These are phyloP conservation scores for Chalcis sispes DNA, from an alignment of 2,888 invertebrate species.

Conservation along the genomic window DNA sequence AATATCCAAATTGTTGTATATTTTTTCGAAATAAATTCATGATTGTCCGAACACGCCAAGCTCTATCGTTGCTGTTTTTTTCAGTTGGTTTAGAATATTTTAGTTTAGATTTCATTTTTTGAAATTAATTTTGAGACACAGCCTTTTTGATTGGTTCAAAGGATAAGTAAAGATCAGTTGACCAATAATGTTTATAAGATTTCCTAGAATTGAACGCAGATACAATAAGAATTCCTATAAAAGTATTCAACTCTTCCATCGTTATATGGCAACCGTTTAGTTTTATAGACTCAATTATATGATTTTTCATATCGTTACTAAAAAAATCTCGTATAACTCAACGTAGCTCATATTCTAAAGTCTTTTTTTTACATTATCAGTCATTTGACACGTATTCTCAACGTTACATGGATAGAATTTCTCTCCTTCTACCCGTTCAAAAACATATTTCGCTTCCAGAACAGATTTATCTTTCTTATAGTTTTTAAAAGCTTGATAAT, in stretches of 20 bases:
- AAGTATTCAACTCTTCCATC: too few species aligned
- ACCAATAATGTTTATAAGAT: constrained; percentile 16
- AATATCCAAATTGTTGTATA: constrained; percentile 20
- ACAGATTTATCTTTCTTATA: background rate
- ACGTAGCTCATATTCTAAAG: background rate
- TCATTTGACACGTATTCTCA: too few species aligned
- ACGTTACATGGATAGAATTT: too few species aligned
- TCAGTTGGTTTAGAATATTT: constrained; percentile 5
- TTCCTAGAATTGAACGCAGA: constrained; percentile 18
- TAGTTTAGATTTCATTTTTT: too few species aligned
- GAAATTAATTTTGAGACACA: constrained; percentile 19
- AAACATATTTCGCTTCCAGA: background rate
- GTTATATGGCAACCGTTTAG: too few species aligned
- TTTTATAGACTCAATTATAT: background rate
- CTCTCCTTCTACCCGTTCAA: constrained; percentile 4
- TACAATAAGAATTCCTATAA: background rate
- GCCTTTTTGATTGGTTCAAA: constrained; percentile 13
- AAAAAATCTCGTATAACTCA: background rate
- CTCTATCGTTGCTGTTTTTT: background rate
- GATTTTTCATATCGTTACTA: background rate
- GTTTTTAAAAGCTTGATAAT: background rate
- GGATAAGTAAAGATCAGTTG: constrained; percentile 11
- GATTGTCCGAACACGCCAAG: too few species aligned
- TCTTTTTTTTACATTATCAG: too few species aligned
- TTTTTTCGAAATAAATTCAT: constrained; percentile 24